Evolutionary conservation across 2,888 invertebrate genomes (phyloP), one percentile per base, ranked within the genome.

Genomic region (Trissolcus japonicus): DNA sequence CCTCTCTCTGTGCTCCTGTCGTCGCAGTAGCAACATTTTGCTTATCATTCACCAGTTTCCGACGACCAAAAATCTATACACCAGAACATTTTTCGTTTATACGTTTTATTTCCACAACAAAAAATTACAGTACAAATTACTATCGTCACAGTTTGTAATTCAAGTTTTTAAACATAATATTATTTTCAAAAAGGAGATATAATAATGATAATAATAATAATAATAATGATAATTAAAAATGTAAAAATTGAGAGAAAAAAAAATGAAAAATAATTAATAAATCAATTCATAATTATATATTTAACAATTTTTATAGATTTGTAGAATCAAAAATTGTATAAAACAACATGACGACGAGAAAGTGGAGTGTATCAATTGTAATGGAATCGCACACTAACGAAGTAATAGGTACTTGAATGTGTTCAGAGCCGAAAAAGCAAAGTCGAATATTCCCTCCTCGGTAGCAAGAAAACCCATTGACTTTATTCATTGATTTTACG

Each of bases 401-500:
- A 48, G 78, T 72, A 80, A 80, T 78, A 73, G 79, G 78, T 79
- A 72, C 78, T 80, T 71, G 79, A 78, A 75, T 79, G 76, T 61
- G 77, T 66, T 78, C 54, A 73, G 76, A 80, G 79, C 81, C 81
- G 80, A 66, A 35, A 35, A 77, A 73, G 67, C 75, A 71, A 73
- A 74, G 73, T 76, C 71, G 72, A 80, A 77, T 11, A 35, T 79
- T 79, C 76, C 73, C 79, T 77, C 72, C n/a, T n/a, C 1, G 73
- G 62, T 76, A 60, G 80, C 71, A 82, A 79, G 79, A 83, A 83
- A 84, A 83, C 87, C 88, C 87, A 89, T 89, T 89, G 89, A 89
- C 89, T 89, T 86, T 82, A 84, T 86, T 87, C 89, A 89, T 89
- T 88, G 89, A 89, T 89, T 89, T 89, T 88, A 87, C 87, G 88